These are phyloP conservation scores for Zophobas morio DNA, from an alignment of 1,140 invertebrate genomes.

Conservation along the genomic window DNA sequence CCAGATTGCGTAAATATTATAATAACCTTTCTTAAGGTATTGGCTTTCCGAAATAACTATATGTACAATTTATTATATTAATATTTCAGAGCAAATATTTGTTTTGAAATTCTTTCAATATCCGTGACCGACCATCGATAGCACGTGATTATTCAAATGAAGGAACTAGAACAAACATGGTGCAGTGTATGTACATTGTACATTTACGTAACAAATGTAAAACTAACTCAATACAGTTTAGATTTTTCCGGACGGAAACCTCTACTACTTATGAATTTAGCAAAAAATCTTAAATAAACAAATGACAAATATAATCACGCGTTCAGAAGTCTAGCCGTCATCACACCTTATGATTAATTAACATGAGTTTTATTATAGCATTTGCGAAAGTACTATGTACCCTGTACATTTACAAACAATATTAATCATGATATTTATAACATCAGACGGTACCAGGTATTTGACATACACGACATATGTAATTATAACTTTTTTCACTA, in stretches of 20 bases:
- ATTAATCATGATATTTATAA: no score
- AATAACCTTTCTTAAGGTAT: constrained; percentile 22
- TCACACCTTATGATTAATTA: constrained; percentile 34
- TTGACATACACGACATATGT: no score
- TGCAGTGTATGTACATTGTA: no score
- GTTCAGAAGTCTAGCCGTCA: neutral
- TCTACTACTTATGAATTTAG: no score
- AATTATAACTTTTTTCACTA: no score
- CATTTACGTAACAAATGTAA: neutral
- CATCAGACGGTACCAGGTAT: no score
- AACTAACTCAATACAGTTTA: neutral
- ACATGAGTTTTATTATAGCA: neutral
- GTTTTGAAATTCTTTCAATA: constrained; percentile 26
- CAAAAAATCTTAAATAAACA: no score
- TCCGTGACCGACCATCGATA: neutral
- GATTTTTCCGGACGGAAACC: no score
- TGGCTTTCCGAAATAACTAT: neutral
- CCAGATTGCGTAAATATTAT: neutral
- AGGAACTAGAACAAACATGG: constrained; percentile 6
- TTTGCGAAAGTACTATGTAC: no score
- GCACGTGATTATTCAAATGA: constrained; percentile 20
- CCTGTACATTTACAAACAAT: no score
- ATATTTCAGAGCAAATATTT: constrained; percentile 14
- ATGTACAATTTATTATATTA: neutral
- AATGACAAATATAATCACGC: neutral